These are phyloP conservation scores for Vulpes vulpes DNA, from an alignment of 2,113 vertebrate genomes.

Conservation along the genomic window DNA sequence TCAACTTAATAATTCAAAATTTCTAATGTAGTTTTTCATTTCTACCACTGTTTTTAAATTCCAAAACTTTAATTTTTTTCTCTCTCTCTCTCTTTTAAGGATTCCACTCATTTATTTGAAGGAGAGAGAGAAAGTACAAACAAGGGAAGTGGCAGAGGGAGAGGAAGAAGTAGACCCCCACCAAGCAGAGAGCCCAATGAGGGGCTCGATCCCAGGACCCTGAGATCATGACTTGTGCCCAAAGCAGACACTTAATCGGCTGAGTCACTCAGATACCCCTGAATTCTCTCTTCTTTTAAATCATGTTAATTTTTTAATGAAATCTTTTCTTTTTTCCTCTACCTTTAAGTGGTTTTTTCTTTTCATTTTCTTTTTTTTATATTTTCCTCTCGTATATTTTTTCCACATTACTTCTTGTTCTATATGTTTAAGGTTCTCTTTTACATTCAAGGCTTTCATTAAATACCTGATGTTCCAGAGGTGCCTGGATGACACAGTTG, in stretches of 20 bases:
- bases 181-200: no score
- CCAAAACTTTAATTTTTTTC: neutral
- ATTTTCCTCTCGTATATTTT: neutral
- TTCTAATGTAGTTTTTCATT: neutral
- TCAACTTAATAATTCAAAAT: slow-evolving; percentile 29
- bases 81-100: no score
- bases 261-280: neutral
- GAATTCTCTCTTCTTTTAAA: neutral
- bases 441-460: neutral
- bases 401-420: neutral
- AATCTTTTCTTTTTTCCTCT: neutral
- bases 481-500: neutral
- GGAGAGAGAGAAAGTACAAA: no score
- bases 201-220: no score
- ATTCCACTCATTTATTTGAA: no score
- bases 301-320: neutral
- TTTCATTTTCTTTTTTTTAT: neutral
- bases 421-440: neutral
- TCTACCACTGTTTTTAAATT: slow-evolving; percentile 13
- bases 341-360: neutral
- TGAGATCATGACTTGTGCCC: no score
- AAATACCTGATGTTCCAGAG: neutral
- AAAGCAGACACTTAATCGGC: no score
- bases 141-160: no score
- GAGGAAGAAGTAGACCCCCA: no score